Conservation (phyloP, 2,797 vertebrate genomes). For the Propithecus deckenii region DNA sequence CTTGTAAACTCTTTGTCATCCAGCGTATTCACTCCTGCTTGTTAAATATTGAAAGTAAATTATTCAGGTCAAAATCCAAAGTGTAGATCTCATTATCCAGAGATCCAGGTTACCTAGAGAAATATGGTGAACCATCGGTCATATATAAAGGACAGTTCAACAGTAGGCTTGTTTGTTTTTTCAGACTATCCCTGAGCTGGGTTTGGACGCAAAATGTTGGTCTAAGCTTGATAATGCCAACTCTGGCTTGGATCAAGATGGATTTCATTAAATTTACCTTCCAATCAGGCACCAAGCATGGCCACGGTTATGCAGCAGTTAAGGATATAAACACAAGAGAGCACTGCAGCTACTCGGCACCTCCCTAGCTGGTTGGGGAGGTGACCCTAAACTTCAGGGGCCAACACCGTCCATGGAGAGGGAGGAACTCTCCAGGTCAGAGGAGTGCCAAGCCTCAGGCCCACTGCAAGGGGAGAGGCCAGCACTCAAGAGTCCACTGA, state of each 20-base stretch:
- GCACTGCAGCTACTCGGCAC: not conserved
- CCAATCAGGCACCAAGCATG: not conserved
- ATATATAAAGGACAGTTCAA: not conserved
- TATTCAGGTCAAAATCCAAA: not conserved
- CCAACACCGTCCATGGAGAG: fast-evolving
- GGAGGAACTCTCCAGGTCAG: not conserved
- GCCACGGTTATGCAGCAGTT: not conserved
- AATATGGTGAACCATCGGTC: not conserved
- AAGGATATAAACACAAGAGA: not conserved
- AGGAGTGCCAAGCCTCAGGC: not conserved
- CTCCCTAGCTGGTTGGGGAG: not conserved
- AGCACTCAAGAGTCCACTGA: not conserved
- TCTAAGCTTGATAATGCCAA: not conserved
- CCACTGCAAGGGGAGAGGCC: not conserved
- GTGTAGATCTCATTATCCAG: not conserved
- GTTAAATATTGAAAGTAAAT: not conserved
- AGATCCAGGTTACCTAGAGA: not conserved
- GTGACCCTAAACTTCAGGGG: not conserved
- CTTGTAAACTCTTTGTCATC: too few species aligned
- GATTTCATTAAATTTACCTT: not conserved
- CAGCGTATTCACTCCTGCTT: not conserved
- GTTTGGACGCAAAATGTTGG: not conserved
- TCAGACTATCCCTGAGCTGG: not conserved
- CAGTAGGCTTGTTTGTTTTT: not conserved
- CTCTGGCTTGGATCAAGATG: not conserved